phyloP scores from a whole-genome alignment of 2,888 invertebrate genomes.

The Andrena haemorrhoa region DNA sequence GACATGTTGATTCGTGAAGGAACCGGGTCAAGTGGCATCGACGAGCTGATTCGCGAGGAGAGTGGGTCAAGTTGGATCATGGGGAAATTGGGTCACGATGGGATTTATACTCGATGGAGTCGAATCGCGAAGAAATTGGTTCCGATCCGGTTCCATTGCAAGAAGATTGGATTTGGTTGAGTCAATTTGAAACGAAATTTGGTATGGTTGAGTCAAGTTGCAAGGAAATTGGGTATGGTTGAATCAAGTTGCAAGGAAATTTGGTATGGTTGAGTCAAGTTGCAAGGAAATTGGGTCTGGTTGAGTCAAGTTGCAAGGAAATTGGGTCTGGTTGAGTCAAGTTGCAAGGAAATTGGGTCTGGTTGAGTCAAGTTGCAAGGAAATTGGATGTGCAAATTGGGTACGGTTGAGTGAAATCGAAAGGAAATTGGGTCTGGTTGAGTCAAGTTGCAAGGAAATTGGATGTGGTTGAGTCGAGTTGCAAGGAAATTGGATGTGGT shows the following conservation, averaged over 20 bases:
- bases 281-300: background rate
- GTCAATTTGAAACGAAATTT: background rate
- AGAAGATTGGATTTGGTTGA: background rate
- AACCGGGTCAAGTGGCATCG: constrained; percentile 3
- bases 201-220: background rate
- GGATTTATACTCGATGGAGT: background rate
- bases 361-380: background rate
- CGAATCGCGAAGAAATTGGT: background rate
- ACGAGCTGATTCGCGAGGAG: background rate
- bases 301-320: background rate
- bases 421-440: background rate
- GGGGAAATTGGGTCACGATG: background rate
- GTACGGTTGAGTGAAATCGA: background rate
- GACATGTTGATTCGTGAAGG: background rate
- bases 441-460: background rate
- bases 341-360: background rate
- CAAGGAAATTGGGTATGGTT: background rate
- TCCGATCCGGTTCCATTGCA: background rate
- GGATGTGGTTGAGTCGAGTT: background rate
- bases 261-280: background rate
- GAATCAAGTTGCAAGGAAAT: background rate
- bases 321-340: background rate
- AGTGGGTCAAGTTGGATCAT: constrained; percentile 1
- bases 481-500: background rate
- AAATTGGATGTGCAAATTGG: no score